phyloP scores from a whole-genome alignment of 2,797 vertebrate genomes.

The Macropus fuliginosus region DNA sequence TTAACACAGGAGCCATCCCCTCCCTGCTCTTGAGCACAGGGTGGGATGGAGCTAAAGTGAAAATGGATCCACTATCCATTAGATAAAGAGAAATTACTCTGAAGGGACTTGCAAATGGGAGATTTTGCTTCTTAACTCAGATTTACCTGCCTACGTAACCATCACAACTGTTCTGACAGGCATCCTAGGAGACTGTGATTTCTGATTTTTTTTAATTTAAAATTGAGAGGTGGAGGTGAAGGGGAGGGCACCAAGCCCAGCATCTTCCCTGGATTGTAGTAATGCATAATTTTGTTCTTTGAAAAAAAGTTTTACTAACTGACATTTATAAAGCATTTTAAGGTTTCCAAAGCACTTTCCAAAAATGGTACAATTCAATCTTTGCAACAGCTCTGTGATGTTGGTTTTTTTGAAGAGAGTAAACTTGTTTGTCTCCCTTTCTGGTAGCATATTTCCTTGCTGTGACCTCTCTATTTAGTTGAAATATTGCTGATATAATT shows the following conservation, averaged over 20 bases:
- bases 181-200: slow-evolving; percentile 31
- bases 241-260: background rate
- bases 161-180: background rate
- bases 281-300: background rate
- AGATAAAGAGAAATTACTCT: slow-evolving; percentile 59
- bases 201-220: background rate
- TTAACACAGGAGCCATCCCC: slow-evolving; percentile 57
- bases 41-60: slow-evolving; percentile 54
- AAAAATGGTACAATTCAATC: background rate
- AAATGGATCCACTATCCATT: slow-evolving; percentile 68
- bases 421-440: background rate
- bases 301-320: background rate
- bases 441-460: background rate
- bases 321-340: background rate
- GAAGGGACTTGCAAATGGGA: slow-evolving; percentile 35
- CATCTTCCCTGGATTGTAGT: background rate
- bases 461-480: background rate
- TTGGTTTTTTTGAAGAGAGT: background rate
- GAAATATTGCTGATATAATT: background rate
- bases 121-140: slow-evolving; percentile 5
- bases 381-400: background rate
- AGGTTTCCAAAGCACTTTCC: background rate
- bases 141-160: slow-evolving; percentile 26
- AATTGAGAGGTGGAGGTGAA: background rate
- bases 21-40: slow-evolving; percentile 54